Conservation (phyloP, 1,140 invertebrate species). For the Hermetia illucens region DNA sequence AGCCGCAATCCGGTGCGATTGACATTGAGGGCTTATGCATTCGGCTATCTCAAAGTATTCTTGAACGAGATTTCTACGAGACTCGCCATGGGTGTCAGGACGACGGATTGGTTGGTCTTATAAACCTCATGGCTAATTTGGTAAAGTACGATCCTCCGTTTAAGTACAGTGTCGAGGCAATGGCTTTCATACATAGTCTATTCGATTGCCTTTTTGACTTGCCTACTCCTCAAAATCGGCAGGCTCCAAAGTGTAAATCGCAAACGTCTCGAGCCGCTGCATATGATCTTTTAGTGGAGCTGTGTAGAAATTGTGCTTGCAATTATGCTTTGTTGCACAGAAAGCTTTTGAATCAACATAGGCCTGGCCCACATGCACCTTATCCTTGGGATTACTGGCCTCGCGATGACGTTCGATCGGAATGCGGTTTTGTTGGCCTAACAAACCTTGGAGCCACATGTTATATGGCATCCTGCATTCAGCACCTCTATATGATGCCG, state of each 20-base stretch:
- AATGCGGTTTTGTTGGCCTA: conserved; percentile 87
- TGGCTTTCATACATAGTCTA: conserved; percentile 55
- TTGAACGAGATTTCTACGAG: conserved; percentile 67
- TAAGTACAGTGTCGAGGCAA: conserved; percentile 64
- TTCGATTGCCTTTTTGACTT: conserved; percentile 83
- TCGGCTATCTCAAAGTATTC: conserved; percentile 57
- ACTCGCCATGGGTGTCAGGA: conserved; percentile 70
- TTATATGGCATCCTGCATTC: conserved; percentile 95
- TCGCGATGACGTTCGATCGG: conserved; percentile 81
- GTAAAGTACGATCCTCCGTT: conserved; percentile 79
- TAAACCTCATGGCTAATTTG: conserved; percentile 72
- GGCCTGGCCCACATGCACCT: conserved; percentile 63
- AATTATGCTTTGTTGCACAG: conserved; percentile 75
- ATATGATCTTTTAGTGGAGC: conserved; percentile 78
- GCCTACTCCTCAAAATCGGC: conserved; percentile 66
- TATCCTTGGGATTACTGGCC: conserved; percentile 98
- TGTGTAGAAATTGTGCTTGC: conserved; percentile 67
- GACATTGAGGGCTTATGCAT: conserved; percentile 64
- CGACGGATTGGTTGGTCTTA: conserved; percentile 77
- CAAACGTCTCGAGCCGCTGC: conserved; percentile 72
- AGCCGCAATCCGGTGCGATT: conserved; percentile 38
- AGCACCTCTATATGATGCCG: conserved; percentile 94
- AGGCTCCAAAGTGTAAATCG: conserved; percentile 87
- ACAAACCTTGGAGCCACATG: conserved; percentile 92
- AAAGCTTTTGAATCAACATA: conserved; percentile 72